Base-by-base conservation (phyloP, 2,888 invertebrate species). In the Clitarchus hookeri region DNA sequence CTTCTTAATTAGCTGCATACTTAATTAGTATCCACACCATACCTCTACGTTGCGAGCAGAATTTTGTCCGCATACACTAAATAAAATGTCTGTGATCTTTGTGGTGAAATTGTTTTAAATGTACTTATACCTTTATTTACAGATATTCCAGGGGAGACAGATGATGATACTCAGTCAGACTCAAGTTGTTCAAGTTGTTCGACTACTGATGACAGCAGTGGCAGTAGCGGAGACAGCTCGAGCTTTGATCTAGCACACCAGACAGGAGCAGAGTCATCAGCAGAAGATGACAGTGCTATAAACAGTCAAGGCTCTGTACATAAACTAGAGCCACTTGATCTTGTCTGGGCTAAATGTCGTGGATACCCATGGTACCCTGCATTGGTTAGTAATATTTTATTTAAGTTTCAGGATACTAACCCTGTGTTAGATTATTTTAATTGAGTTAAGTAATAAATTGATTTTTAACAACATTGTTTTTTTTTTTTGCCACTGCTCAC, bases 291-390 rank as follows among this genome's bases (percentile, higher is more conserved):
- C 83, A 86, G 86, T 78, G 27, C 82, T 27, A 27, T 27, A 19
- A 88, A 16, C 26, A 86, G 82, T 84, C 25, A 27, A 79, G 84
- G 25, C 25, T 82, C 36, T 26, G 82, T 36, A 82, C 82, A 82
- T 2, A 65, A 36, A 54, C 91, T 98, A 87, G 96, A 97, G 89
- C 97, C 98, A 2, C 92, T 98, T 88, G 97, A 98, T 91, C 93
- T 98, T 83, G 98, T 99, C 3, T 99, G 98, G 99, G 98, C 98
- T 26, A 98, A 99, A 91, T 98, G 98, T 93, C 95, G 97, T 89
- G 97, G 98, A 36, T 98, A 98, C 92, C 98, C 98, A 0, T 99
- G 98, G 98, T 98, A 98, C 92, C 99, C 98, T 83, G 98, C 98
- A 8, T 92, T 99, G 88, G 93, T 93, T 89, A 91, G 90, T 88